Evolutionary conservation across 2,888 invertebrate genomes (phyloP).

Genomic region (Ormyrus labotus): DNA sequence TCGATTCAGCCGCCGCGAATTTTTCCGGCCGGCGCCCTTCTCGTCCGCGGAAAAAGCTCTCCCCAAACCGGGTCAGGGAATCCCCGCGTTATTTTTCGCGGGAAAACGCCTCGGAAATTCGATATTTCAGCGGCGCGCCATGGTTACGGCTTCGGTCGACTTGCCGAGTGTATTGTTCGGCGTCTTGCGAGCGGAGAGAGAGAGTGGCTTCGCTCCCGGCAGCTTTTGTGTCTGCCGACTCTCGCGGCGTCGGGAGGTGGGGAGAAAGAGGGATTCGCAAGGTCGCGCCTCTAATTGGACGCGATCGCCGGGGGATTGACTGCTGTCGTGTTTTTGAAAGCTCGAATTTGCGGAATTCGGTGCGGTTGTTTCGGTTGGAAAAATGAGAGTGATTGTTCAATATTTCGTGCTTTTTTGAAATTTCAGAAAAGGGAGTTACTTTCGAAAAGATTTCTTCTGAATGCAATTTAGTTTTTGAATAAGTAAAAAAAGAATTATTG

Average conservation of each 20-base stretch:
- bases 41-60: constrained; percentile 1
- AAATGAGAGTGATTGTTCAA: too few relatives aligned
- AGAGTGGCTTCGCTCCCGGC: too few relatives aligned
- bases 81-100: background rate
- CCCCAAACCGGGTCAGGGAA: background rate
- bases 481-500: too few relatives aligned
- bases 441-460: too few relatives aligned
- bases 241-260: background rate
- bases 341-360: too few relatives aligned
- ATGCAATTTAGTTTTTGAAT: too few relatives aligned
- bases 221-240: too few relatives aligned
- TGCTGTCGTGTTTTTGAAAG: too few relatives aligned
- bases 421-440: too few relatives aligned
- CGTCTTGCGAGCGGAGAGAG: too few relatives aligned
- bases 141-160: constrained; percentile 64
- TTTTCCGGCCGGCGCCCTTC: background rate
- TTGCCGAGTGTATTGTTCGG: constrained; percentile 44
- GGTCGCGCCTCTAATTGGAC: constrained; percentile 16
- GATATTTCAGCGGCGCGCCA: constrained; percentile 53
- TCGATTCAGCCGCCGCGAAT: background rate
- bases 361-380: too few relatives aligned
- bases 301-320: background rate
- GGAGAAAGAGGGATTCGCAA: background rate
- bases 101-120: constrained; percentile 37
- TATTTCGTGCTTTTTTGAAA: too few relatives aligned